Base-by-base conservation (phyloP, 2,113 vertebrate genomes). In the Myrmophylax atrothorax region DNA sequence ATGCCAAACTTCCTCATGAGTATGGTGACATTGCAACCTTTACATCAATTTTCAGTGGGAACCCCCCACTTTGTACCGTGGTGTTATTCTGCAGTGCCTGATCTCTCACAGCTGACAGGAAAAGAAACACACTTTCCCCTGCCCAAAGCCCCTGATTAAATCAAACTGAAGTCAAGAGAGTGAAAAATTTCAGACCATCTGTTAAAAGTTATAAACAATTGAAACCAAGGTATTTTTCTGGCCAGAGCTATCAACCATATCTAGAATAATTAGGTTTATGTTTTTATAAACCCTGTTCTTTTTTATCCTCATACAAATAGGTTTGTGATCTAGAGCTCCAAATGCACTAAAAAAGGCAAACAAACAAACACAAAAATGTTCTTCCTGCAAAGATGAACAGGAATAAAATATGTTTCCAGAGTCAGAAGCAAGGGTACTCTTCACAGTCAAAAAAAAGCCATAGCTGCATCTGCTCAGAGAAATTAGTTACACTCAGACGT, bases 151-250 rank as follows among this genome's bases (percentile, higher is more conserved):
- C 24, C 52, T 84, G 73, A 56, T 75, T 74, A 88, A 95, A 94
- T 84, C 93, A 81, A 75, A 92, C 38, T 85, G 74, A 90, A 93
- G 78, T 73, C 25, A 85, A 85, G 90, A 86, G 64, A 85, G 90
- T 46, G 72, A 83, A 95, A 95, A 88, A 74, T 88, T 83, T 93
- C 55, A 86, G 90, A 69, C 88, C 90, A 83, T 90, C 84, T 92
- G 92, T 92, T 92, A 47, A 47, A 92, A 93, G 46, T 59, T 93
- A 80, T 50, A 94, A 95, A 90, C 88, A 95, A 58, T 42, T 90
- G 79, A 92, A 96, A 92, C 49, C 12, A 63, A 94, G 72, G 33
- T 88, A 66, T 83, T 94, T 94, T 95, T 86, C 75, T 77, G 46
- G 75, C 40, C 31, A 40, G 62, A 78, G 29, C 17, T 53, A 58